phyloP scores from a whole-genome alignment of 2,888 invertebrate species.

The Trissolcus brochymenae region DNA sequence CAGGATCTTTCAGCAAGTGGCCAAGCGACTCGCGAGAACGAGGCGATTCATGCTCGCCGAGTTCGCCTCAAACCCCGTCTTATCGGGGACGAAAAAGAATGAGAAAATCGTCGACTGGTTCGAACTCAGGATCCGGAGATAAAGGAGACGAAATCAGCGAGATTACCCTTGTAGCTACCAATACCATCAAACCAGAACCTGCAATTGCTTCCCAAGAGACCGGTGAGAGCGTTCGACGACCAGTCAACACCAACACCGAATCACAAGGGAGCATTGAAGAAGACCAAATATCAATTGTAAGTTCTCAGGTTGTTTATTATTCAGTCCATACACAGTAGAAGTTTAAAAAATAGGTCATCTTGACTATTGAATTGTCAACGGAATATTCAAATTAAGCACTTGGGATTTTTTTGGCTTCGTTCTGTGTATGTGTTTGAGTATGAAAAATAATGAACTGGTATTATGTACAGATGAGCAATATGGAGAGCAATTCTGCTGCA shows the following conservation, averaged over 20 bases:
- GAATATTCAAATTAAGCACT: no score
- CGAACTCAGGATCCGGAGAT: conserved; percentile 69
- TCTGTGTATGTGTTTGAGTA: no score
- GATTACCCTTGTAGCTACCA: conserved; percentile 72
- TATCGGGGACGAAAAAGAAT: conserved; percentile 79
- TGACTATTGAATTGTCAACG: no score
- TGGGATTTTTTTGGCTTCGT: no score
- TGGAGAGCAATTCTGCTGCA: conserved; percentile 71
- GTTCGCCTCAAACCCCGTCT: conserved; percentile 81
- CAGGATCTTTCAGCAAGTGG: conserved; percentile 84
- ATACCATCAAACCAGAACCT: conserved; percentile 73
- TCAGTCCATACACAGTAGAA: no score
- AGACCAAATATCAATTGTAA: conserved; percentile 73
- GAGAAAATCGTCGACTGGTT: conserved; percentile 82
- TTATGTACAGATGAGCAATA: conserved; percentile 70
- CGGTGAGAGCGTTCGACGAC: conserved; percentile 66
- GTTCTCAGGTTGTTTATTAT: no score
- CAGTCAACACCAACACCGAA: conserved; percentile 69
- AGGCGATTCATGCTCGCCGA: conserved; percentile 72
- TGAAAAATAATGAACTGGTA: no score
- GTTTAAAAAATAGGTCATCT: no score
- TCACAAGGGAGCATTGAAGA: conserved; percentile 73
- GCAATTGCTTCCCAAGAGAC: conserved; percentile 67
- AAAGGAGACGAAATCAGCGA: conserved; percentile 71
- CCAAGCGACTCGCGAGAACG: conserved; percentile 77